Conservation (phyloP, 2,797 vertebrate genomes). For the Poeciliopsis paucimaculata region DNA sequence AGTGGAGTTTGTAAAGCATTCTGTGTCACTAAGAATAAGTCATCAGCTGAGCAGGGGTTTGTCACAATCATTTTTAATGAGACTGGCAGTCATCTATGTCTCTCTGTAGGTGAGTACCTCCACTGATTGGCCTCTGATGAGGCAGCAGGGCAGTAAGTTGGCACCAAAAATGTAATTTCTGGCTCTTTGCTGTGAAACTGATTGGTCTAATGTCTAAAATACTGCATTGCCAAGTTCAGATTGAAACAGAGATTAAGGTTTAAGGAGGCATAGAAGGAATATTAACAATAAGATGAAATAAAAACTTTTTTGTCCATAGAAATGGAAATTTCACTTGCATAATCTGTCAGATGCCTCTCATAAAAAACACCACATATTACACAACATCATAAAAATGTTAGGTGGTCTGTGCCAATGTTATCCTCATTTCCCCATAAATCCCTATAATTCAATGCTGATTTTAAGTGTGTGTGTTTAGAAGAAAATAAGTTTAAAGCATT, state of each 20-base stretch:
- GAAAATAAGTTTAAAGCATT: neutral
- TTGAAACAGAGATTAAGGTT: constrained; percentile 17
- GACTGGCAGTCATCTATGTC: constrained; percentile 56
- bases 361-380: too few species aligned
- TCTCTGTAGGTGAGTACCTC: constrained; percentile 53
- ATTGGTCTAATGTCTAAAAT: constrained; percentile 59
- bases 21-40: constrained; percentile 54
- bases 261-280: constrained; percentile 22
- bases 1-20: constrained; percentile 54
- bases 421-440: constrained; percentile 46
- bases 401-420: constrained; percentile 24
- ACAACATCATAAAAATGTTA: too few species aligned
- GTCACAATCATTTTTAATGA: constrained; percentile 66
- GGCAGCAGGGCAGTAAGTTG: constrained; percentile 54
- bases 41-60: constrained; percentile 58
- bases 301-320: too few species aligned
- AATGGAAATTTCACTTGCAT: too few species aligned
- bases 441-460: constrained; percentile 24
- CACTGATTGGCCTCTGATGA: constrained; percentile 71
- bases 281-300: constrained; percentile 38
- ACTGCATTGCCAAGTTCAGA: constrained; percentile 39
- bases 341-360: too few species aligned
- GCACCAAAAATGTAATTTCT: constrained; percentile 62
- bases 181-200: constrained; percentile 53
- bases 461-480: neutral